These are phyloP conservation scores for Heliconius melpomene DNA, from an alignment of 1,140 invertebrate genomes.

Conservation along the genomic window DNA sequence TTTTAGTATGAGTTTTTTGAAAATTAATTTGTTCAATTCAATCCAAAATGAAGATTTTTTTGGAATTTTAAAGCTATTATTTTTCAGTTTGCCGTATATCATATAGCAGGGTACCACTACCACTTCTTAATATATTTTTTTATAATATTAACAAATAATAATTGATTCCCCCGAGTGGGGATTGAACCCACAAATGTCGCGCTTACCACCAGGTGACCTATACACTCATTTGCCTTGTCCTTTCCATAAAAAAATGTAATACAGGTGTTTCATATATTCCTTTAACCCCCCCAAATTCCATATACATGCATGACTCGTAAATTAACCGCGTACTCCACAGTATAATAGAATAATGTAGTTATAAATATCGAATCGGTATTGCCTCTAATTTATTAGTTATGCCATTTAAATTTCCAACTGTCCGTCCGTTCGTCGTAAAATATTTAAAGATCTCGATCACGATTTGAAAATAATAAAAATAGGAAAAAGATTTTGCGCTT, in stretches of 20 bases:
- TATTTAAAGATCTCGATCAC: constrained; percentile 45
- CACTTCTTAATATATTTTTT: too few relatives aligned
- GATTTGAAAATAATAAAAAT: constrained; percentile 54
- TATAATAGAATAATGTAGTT: constrained; percentile 40
- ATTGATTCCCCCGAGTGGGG: too few relatives aligned
- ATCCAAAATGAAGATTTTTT: neutral
- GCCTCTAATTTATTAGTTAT: constrained; percentile 36
- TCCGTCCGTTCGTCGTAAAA: constrained; percentile 35
- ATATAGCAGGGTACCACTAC: too few relatives aligned
- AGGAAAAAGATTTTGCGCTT: constrained; percentile 55
- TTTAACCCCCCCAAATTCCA: too few relatives aligned
- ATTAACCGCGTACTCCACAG: constrained; percentile 6
- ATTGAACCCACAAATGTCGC: too few relatives aligned
- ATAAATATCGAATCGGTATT: constrained; percentile 34
- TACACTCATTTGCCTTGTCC: too few relatives aligned
- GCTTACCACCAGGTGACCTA: too few relatives aligned
- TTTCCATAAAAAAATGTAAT: too few relatives aligned
- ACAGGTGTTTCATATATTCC: too few relatives aligned
- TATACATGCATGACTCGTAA: neutral
- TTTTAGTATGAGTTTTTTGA: neutral
- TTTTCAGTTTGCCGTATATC: too few relatives aligned
- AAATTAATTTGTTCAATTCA: neutral
- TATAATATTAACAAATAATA: too few relatives aligned
- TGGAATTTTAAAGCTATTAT: too few relatives aligned
- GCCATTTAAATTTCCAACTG: constrained; percentile 34